Evolutionary conservation across 2,113 vertebrate genomes (phyloP).

Genomic region (Osmerus eperlanus): DNA sequence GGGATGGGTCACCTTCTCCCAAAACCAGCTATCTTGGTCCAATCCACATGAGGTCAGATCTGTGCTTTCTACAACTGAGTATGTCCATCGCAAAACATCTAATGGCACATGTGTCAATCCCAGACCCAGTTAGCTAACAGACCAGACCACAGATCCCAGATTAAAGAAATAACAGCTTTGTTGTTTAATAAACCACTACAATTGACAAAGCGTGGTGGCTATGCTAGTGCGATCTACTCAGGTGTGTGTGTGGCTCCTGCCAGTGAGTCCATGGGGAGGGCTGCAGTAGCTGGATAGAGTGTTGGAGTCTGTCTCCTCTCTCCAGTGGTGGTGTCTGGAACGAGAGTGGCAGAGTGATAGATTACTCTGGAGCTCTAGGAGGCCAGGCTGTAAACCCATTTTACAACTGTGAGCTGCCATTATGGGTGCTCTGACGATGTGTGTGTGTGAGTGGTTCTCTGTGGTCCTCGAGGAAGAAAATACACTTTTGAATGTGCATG

Average conservation of each 20-base stretch:
- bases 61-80: neutral
- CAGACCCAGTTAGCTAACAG: neutral
- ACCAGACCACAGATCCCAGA: neutral
- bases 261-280: too few relatives aligned
- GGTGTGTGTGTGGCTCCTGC: neutral
- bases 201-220: neutral
- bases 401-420: neutral
- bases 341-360: neutral
- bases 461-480: neutral
- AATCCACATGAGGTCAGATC: neutral
- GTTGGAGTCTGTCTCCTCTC: neutral
- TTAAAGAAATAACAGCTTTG: too few relatives aligned
- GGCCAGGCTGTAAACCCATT: neutral
- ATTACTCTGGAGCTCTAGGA: slow-evolving; percentile 7
- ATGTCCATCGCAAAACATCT: neutral
- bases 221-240: neutral
- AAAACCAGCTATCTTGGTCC: neutral
- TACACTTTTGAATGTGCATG: too few relatives aligned
- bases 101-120: too few relatives aligned
- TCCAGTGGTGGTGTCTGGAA: neutral
- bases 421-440: neutral
- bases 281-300: neutral
- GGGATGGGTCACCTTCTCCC: too few relatives aligned
- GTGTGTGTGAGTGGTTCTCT: neutral
- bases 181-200: too few relatives aligned